A percentile compares a stretch with the other conserved stretches of the same genome.
phyloP scores from a whole-genome alignment of 1,140 invertebrate species.

The Coelopa frigida region DNA sequence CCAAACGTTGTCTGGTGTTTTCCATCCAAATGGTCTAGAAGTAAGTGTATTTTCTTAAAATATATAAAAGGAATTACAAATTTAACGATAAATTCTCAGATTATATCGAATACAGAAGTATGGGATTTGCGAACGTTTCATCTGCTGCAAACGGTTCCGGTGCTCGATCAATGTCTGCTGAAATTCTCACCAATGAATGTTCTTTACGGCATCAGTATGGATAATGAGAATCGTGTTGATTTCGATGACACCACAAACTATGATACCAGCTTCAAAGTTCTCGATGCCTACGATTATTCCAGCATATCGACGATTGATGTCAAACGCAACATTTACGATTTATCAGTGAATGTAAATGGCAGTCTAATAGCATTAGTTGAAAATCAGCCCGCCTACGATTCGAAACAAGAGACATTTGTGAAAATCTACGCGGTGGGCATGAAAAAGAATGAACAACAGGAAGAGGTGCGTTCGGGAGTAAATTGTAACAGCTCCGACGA shows the following conservation, averaged over 20 bases:
- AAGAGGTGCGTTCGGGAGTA: constrained; percentile 30
- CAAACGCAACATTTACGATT: constrained; percentile 70
- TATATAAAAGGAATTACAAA: not conserved
- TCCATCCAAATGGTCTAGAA: constrained; percentile 95
- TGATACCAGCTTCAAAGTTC: constrained; percentile 81
- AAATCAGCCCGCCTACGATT: constrained; percentile 67
- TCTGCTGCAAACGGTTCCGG: constrained; percentile 85
- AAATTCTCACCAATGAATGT: constrained; percentile 61
- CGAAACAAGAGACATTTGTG: constrained; percentile 74
- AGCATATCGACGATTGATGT: constrained; percentile 91
- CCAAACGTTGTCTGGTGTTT: constrained; percentile 87
- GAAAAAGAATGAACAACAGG: constrained; percentile 41
- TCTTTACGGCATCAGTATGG: constrained; percentile 51
- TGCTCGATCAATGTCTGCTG: constrained; percentile 80
- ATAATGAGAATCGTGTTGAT: constrained; percentile 40
- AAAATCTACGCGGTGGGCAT: constrained; percentile 66
- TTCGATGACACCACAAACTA: constrained; percentile 33
- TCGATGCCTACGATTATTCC: constrained; percentile 90
- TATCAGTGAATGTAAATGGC: constrained; percentile 67
- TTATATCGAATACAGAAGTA: constrained; percentile 80
- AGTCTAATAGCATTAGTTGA: constrained; percentile 78
- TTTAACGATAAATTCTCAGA: constrained; percentile 32
- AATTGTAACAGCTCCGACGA: not conserved
- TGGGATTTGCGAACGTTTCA: constrained; percentile 96
- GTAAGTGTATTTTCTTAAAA: constrained; percentile 46